These are phyloP conservation scores for Bombus ignitus DNA, from an alignment of 1,140 invertebrate species.

Conservation along the genomic window DNA sequence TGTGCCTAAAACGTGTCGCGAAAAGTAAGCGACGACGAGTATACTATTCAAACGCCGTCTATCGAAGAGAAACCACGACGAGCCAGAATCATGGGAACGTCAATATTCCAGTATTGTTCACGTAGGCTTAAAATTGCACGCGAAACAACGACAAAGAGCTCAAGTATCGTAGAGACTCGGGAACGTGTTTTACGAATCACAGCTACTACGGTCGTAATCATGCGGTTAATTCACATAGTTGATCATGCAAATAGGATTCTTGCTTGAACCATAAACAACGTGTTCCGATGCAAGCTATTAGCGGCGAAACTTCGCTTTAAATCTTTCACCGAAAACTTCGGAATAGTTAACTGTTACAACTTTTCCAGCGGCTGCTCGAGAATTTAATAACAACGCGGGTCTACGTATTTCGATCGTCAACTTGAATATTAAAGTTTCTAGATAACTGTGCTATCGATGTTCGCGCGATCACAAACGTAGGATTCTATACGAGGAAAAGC, in stretches of 20 bases:
- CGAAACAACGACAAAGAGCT: no score
- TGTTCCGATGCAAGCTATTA: conserved; percentile 18
- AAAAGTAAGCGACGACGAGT: no score
- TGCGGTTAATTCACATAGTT: neutral
- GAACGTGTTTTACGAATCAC: no score
- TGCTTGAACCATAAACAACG: conserved; percentile 1
- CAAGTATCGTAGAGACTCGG: no score
- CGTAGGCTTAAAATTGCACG: no score
- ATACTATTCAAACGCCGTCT: no score
- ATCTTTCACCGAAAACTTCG: conserved; percentile 27
- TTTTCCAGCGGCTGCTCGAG: conserved; percentile 4
- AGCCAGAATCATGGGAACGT: no score
- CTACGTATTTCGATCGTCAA: neutral
- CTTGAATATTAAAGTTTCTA: neutral
- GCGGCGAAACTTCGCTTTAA: conserved; percentile 20
- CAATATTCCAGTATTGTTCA: no score
- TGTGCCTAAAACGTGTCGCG: no score
- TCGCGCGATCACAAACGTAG: no score
- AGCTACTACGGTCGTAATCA: neutral
- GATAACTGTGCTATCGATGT: neutral
- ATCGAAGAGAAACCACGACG: no score
- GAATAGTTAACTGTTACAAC: conserved; percentile 20
- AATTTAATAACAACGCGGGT: conserved; percentile 37
- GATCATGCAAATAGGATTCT: conserved; percentile 5
- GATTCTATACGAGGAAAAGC: no score